Percentiles rank a stretch among this genome's conserved stretches.
Conservation (phyloP, 2,113 vertebrate species). For the Laterallus jamaicensis region DNA sequence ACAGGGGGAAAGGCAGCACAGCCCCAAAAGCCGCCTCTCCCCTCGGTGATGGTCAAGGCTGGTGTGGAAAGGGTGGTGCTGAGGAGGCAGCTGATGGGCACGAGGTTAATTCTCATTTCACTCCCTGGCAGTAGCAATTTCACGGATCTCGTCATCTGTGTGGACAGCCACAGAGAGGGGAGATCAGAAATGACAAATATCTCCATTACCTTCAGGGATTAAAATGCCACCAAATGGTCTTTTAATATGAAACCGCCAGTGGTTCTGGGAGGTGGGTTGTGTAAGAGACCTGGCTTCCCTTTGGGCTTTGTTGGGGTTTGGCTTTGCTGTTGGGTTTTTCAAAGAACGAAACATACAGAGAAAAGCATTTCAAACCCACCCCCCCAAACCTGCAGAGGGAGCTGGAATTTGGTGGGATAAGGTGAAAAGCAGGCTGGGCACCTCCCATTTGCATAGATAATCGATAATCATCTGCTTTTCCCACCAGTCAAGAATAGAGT, state of each 20-base stretch:
- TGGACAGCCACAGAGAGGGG: slow-evolving; percentile 54
- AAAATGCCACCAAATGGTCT: slow-evolving; percentile 65
- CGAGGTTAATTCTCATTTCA: slow-evolving; percentile 64
- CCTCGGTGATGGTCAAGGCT: not conserved
- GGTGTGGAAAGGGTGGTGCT: slow-evolving; percentile 9
- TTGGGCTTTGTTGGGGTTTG: not conserved
- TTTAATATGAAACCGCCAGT: not conserved
- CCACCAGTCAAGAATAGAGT: not conserved
- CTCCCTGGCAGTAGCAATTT: slow-evolving; percentile 73
- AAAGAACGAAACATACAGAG: not conserved
- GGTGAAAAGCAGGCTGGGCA: not conserved
- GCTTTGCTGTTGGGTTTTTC: no score
- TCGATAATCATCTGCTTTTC: not conserved
- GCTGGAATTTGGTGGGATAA: no score
- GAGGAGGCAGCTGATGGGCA: slow-evolving; percentile 47
- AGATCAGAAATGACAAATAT: slow-evolving; percentile 72
- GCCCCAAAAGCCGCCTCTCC: not conserved
- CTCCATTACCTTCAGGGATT: slow-evolving; percentile 64
- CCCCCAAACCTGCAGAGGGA: no score
- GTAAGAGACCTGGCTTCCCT: not conserved
- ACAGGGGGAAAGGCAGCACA: not conserved
- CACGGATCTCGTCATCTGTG: slow-evolving; percentile 66
- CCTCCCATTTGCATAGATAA: not conserved
- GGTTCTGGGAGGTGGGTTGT: slow-evolving; percentile 11
- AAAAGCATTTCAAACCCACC: not conserved